These are phyloP conservation scores for Spicauda simplicius DNA, from an alignment of 2,888 invertebrate genomes.

Conservation along the genomic window DNA sequence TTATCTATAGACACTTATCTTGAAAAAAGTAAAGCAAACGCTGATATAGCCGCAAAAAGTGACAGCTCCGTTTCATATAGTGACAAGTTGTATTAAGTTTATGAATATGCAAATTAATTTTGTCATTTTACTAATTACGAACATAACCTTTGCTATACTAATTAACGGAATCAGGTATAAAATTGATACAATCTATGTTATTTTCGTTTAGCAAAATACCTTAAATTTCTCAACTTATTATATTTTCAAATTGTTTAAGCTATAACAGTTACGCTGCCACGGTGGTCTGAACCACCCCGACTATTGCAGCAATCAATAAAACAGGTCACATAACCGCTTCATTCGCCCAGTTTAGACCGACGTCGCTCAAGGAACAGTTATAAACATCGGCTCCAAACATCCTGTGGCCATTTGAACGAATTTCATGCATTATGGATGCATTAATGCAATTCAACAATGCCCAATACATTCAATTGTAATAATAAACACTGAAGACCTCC, in stretches of 20 bases:
- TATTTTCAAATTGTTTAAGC: neutral
- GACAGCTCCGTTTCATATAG: slow-evolving; percentile 24
- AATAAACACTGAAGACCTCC: slow-evolving; percentile 53
- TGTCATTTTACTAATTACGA: slow-evolving; percentile 9
- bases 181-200: neutral
- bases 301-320: slow-evolving; percentile 30
- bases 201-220: neutral
- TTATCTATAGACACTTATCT: slow-evolving; percentile 10
- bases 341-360: slow-evolving; percentile 32
- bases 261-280: slow-evolving; percentile 19
- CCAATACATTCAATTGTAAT: slow-evolving; percentile 53
- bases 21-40: slow-evolving; percentile 10
- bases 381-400: slow-evolving; percentile 46
- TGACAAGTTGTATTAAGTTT: slow-evolving; percentile 29
- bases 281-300: slow-evolving; percentile 30
- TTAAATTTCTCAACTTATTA: neutral
- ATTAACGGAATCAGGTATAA: slow-evolving; percentile 1
- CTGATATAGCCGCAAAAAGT: slow-evolving; percentile 19
- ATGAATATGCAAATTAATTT: slow-evolving; percentile 27
- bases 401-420: slow-evolving; percentile 41
- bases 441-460: slow-evolving; percentile 60
- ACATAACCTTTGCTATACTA: neutral
- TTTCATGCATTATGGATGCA: slow-evolving; percentile 49
- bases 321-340: slow-evolving; percentile 36
- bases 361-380: slow-evolving; percentile 32